These are phyloP conservation scores for Umimayanthus chanpuru DNA, from an alignment of 92 coral and sea anemone genomes.

Conservation along the genomic window DNA sequence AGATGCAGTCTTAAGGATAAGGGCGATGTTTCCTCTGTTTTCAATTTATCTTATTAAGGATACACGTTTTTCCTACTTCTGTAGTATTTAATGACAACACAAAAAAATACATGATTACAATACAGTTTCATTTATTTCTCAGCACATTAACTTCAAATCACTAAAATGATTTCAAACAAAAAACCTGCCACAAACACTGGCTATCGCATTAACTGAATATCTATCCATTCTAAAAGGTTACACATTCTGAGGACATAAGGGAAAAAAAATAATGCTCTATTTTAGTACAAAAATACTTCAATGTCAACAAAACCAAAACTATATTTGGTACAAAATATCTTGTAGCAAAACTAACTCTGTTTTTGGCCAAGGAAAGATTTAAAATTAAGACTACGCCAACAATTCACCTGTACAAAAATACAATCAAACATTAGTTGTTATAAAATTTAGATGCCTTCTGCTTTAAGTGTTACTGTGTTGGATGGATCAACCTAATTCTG, in stretches of 20 bases:
- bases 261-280: conserved; percentile 34
- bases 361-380: conserved; percentile 36
- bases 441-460: conserved; percentile 22
- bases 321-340: conserved; percentile 2
- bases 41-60: neutral
- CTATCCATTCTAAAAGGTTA: neutral
- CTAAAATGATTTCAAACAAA: neutral
- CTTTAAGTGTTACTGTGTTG: neutral
- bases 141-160: conserved; percentile 3
- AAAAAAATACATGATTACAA: neutral
- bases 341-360: conserved; percentile 31
- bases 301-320: conserved; percentile 18
- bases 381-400: conserved; percentile 14
- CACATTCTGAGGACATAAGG: neutral
- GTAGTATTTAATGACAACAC: neutral
- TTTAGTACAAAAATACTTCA: conserved; percentile 31
- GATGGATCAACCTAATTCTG: neutral
- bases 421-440: conserved; percentile 3
- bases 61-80: no score
- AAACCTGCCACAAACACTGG: neutral
- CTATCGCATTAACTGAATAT: neutral
- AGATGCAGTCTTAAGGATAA: no score
- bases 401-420: conserved; percentile 24
- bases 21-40: no score
- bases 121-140: conserved; percentile 16